A percentile compares a stretch with the other conserved stretches of the same genome.
Conservation (phyloP, 1,140 invertebrate genomes). For the Sycophila sp. region DNA sequence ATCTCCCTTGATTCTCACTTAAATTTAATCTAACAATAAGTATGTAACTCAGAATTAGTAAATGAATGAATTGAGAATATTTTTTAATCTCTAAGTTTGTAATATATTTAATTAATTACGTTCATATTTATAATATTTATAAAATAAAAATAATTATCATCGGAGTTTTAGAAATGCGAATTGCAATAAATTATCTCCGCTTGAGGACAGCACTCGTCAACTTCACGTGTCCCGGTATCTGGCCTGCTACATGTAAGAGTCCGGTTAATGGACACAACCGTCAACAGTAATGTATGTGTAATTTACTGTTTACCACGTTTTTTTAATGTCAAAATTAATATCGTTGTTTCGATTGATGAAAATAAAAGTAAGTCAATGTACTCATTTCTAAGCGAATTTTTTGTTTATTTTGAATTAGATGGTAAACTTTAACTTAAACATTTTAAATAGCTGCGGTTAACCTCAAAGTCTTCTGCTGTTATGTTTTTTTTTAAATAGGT, state of each 20-base stretch:
- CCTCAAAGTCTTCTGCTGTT: slow-evolving; percentile 1
- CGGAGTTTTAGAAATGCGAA: background rate
- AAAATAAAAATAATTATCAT: background rate
- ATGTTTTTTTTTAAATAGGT: background rate
- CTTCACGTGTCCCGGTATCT: no score
- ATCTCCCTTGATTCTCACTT: no score
- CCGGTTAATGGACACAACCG: no score
- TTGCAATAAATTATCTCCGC: background rate
- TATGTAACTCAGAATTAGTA: no score
- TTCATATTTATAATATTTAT: background rate
- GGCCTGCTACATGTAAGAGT: no score
- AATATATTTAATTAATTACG: slow-evolving; percentile 36
- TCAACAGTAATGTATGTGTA: no score
- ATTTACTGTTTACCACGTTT: background rate
- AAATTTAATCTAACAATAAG: no score
- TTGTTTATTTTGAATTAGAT: background rate
- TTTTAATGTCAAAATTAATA: background rate
- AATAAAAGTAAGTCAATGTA: background rate
- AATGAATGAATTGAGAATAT: no score
- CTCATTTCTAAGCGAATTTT: background rate
- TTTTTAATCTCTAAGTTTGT: no score
- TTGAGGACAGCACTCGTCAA: background rate
- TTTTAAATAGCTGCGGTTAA: background rate
- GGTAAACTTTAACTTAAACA: background rate
- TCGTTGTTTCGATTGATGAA: background rate